Conservation (phyloP, 2,888 invertebrate species). For the Abscondita cerata region DNA sequence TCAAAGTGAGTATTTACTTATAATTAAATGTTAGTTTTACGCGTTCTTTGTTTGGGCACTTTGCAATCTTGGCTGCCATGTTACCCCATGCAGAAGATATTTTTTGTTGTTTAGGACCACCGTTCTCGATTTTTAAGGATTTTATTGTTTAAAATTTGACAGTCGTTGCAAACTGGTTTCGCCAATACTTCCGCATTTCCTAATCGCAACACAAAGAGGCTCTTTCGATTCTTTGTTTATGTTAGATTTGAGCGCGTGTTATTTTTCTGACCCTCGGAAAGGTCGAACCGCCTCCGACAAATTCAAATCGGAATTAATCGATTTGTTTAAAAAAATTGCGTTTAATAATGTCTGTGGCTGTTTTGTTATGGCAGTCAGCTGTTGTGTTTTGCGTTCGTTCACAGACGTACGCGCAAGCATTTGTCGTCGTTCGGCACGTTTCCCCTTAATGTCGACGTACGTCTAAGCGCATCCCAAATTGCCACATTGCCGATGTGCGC, state of each 20-base stretch:
- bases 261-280: constrained; percentile 12
- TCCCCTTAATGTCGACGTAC: constrained; percentile 25
- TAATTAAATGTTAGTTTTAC: constrained; percentile 15
- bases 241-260: constrained; percentile 19
- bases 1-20: constrained; percentile 27
- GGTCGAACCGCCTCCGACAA: constrained; percentile 2
- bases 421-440: constrained; percentile 34
- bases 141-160: neutral
- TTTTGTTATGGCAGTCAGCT: constrained; percentile 61
- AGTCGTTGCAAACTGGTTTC: constrained; percentile 11
- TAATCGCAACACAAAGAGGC: constrained; percentile 27
- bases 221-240: constrained; percentile 28
- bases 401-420: constrained; percentile 42
- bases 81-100: constrained; percentile 46
- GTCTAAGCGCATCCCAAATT: constrained; percentile 19
- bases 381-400: constrained; percentile 49
- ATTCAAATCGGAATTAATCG: constrained; percentile 10
- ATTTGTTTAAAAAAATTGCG: constrained; percentile 2
- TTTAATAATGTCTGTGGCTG: too few relatives aligned
- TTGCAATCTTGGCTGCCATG: constrained; percentile 50
- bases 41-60: constrained; percentile 48
- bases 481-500: constrained; percentile 34
- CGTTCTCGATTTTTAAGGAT: neutral
- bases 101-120: constrained; percentile 7
- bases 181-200: constrained; percentile 34